phyloP scores from a whole-genome alignment of 2,113 vertebrate genomes.

The Turnix velox region DNA sequence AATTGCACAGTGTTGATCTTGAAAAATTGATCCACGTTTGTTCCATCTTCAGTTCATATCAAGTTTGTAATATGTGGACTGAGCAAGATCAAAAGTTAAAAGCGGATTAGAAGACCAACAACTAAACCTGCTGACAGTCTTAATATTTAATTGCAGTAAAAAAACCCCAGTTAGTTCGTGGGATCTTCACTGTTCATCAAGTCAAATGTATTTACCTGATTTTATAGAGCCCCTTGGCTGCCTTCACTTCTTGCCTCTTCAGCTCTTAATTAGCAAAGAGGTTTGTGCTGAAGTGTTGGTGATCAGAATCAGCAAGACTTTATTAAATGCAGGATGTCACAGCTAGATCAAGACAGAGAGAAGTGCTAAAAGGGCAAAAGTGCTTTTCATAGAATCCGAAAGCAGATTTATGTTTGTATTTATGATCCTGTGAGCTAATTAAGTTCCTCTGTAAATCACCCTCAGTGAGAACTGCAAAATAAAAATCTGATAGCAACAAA shows the following conservation, averaged over 20 bases:
- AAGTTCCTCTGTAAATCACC: constrained; percentile 23
- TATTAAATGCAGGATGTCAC: constrained; percentile 45
- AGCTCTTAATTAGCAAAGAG: constrained; percentile 36
- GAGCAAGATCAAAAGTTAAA: background rate
- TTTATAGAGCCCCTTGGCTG: background rate
- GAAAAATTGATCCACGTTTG: background rate
- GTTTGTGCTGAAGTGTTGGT: constrained; percentile 6
- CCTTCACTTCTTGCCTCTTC: constrained; percentile 15
- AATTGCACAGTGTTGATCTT: background rate
- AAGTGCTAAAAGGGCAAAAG: constrained; percentile 52
- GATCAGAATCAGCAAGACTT: constrained; percentile 52
- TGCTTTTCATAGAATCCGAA: background rate
- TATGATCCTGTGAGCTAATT: constrained; percentile 29
- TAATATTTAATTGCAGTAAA: background rate
- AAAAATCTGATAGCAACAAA: constrained; percentile 11
- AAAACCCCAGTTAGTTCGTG: background rate
- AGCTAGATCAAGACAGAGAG: constrained; percentile 23
- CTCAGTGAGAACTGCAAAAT: background rate
- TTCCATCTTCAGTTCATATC: background rate
- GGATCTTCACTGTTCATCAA: background rate
- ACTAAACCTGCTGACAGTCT: background rate
- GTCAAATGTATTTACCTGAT: background rate
- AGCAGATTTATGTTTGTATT: constrained; percentile 16
- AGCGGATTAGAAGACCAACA: background rate
- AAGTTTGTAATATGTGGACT: background rate